Percentiles rank a stretch among this genome's conserved stretches.
Evolutionary conservation across 2,113 vertebrate genomes (phyloP).

Genomic region (Marmota flaviventris): DNA sequence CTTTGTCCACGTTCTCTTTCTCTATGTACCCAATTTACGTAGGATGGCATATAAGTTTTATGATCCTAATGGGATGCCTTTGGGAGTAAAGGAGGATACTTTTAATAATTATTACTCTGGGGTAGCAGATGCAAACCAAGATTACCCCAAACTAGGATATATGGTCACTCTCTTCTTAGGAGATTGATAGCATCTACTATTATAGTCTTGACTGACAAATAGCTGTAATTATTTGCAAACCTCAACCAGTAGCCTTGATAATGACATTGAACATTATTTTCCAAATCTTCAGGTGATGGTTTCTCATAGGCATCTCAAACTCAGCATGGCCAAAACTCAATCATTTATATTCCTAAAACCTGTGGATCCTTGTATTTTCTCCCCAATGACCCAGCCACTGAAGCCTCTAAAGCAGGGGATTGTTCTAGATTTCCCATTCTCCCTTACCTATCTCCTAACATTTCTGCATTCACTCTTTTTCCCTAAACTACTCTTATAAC

Average conservation of each 20-base stretch:
- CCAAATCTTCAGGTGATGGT: slow-evolving; percentile 7
- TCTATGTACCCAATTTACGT: background rate
- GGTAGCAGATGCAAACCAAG: background rate
- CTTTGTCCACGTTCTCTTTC: background rate
- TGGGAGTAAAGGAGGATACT: background rate
- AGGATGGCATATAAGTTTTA: background rate
- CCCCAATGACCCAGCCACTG: background rate
- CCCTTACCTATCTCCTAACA: background rate
- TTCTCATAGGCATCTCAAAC: slow-evolving; percentile 18
- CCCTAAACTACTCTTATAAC: background rate
- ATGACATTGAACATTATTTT: background rate
- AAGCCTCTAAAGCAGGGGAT: background rate
- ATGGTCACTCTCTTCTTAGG: background rate
- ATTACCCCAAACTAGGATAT: background rate
- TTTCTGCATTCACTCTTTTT: background rate
- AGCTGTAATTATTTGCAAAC: background rate
- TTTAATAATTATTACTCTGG: background rate
- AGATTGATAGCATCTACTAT: background rate
- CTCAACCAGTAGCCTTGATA: slow-evolving; percentile 4
- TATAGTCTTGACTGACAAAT: background rate
- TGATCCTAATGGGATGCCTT: background rate
- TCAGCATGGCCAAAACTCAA: background rate
- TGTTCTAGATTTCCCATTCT: background rate
- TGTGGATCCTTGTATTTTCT: background rate
- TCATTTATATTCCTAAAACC: background rate